Conservation (phyloP, 2,888 invertebrate species). For the Brenthis ino region DNA sequence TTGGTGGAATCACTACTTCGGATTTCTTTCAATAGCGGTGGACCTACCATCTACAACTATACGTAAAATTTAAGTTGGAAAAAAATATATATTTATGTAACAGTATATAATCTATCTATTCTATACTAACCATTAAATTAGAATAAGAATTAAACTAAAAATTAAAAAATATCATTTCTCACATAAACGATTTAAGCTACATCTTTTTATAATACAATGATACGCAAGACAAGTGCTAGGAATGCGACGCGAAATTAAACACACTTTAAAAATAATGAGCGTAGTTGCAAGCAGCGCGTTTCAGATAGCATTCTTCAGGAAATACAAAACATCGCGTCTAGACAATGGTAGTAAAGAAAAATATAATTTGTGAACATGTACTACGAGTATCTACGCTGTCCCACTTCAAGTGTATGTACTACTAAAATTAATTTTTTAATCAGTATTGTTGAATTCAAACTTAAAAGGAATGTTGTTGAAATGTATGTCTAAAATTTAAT, state of each 20-base stretch:
- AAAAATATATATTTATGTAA: too few relatives aligned
- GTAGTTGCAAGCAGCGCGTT: slow-evolving; percentile 26
- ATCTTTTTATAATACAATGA: slow-evolving; percentile 6
- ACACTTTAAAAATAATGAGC: slow-evolving; percentile 32
- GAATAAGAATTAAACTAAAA: too few relatives aligned
- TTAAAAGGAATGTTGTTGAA: too few relatives aligned
- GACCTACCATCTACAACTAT: too few relatives aligned
- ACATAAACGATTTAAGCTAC: neutral
- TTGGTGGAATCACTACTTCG: too few relatives aligned
- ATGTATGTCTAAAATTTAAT: too few relatives aligned
- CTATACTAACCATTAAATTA: too few relatives aligned
- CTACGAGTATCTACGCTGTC: slow-evolving; percentile 3
- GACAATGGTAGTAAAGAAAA: slow-evolving; percentile 30
- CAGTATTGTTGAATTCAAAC: too few relatives aligned
- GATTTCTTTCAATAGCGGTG: too few relatives aligned
- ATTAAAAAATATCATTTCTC: too few relatives aligned
- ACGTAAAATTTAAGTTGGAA: too few relatives aligned
- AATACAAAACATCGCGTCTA: slow-evolving; percentile 31
- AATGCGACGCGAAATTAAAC: slow-evolving; percentile 28
- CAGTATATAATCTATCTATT: too few relatives aligned
- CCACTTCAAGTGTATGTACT: slow-evolving; percentile 2
- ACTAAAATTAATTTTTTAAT: neutral
- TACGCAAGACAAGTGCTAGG: slow-evolving; percentile 16
- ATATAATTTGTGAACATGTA: slow-evolving; percentile 24
- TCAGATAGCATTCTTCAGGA: slow-evolving; percentile 26